Evolutionary conservation across 2,113 vertebrate species (phyloP).

Genomic region (Ploceus nigricollis): DNA sequence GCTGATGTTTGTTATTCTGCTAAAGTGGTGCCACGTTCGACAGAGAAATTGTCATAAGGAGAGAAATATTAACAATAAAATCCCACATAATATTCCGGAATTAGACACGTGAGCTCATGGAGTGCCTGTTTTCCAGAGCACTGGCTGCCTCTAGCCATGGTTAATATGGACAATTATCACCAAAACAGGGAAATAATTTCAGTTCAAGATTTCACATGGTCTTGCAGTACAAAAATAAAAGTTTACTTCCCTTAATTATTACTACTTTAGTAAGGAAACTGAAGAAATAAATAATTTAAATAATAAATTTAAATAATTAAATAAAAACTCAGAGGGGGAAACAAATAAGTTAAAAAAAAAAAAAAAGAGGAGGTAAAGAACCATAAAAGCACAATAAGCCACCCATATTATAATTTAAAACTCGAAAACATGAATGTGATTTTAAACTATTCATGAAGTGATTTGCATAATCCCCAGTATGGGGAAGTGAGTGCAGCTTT

Average conservation of each 20-base stretch:
- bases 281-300: not conserved
- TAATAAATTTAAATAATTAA: not conserved
- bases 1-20: conserved; percentile 30
- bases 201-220: not conserved
- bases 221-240: not conserved
- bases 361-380: not conserved
- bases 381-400: not conserved
- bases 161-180: not conserved
- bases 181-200: not conserved
- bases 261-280: not conserved
- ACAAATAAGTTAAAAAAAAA: not conserved
- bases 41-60: not conserved
- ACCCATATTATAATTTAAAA: not conserved
- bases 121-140: not conserved
- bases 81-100: not conserved
- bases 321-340: not conserved
- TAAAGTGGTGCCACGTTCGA: not conserved
- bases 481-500: not conserved
- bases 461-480: conserved; percentile 13
- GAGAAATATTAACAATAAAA: conserved; percentile 24
- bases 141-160: not conserved
- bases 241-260: not conserved
- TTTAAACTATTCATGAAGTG: conserved; percentile 10
- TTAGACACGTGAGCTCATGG: not conserved
- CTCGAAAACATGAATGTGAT: not conserved